Percentiles rank a stretch among this genome's conserved stretches.
phyloP scores from a whole-genome alignment of 1,140 invertebrate species.

The Caenorhabditis tropicalis region DNA sequence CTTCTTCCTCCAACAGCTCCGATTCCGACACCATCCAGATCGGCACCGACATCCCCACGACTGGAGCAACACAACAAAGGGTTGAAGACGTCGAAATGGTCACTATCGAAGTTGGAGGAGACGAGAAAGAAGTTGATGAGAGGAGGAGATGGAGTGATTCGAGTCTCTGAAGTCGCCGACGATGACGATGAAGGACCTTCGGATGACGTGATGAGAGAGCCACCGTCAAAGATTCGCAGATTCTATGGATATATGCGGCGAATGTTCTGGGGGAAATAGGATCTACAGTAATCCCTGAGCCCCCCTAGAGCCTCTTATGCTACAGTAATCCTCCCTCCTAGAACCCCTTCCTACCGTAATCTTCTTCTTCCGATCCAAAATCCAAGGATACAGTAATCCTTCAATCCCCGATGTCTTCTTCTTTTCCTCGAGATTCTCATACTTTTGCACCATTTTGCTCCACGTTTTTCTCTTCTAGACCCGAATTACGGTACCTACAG shows the following conservation, averaged over 20 bases:
- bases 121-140: background rate
- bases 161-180: slow-evolving; percentile 4
- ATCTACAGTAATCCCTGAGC: no score
- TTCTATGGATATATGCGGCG: slow-evolving; percentile 39
- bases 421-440: no score
- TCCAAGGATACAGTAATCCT: no score
- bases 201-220: slow-evolving; percentile 11
- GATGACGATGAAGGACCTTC: background rate
- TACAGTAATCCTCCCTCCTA: no score
- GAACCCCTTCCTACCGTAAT: no score
- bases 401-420: no score
- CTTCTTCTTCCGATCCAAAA: no score
- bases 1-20: background rate
- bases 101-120: slow-evolving; percentile 24
- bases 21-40: background rate
- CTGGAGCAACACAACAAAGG: background rate
- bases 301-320: no score
- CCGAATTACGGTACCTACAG: no score
- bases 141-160: background rate
- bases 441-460: no score
- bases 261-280: slow-evolving; percentile 12
- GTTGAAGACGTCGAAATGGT: background rate
- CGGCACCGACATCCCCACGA: background rate
- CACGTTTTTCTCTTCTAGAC: background rate
- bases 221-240: slow-evolving; percentile 44